Evolutionary conservation across 2,113 vertebrate genomes (phyloP), one percentile per base, ranked within the genome.

Genomic region (Anas platyrhynchos): DNA sequence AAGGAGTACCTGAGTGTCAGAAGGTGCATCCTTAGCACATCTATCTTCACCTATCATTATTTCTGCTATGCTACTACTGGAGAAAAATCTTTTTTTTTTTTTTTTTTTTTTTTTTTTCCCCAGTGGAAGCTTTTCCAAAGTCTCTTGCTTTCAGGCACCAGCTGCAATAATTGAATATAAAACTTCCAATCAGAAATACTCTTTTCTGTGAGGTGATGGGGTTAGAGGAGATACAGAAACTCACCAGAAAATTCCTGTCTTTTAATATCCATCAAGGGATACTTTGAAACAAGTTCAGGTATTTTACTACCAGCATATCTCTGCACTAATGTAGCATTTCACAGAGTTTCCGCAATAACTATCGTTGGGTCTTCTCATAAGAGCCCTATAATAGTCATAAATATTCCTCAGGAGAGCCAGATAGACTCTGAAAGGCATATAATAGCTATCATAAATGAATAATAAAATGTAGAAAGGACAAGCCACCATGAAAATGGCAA

Each of bases 381-480:
- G 98, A 98, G 98, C 97, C 92, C 95, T 98, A 88, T 98, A 98
- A 98, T 97, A 95, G 97, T 91, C 91, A 96, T 98, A 98, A 98
- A 98, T 98, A 98, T 98, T 97, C 93, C 98, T 98, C 98, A 95
- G 90, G 98, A 98, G 98, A 98, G 97, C 92, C 94, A 98, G 97
- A 98, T 95, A 98, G 97, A 96, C 95, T 98, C 96, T 97, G 97
- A 98, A 97, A 98, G 97, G 90, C 95, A 95, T 97, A 95, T 98
- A 98, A 98, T 98, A 97, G 97, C 98, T 97, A 97, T 97, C 97
- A 98, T 98, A 98, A 98, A 98, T 98, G 98, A 98, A 98, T 98
- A 98, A 98, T 98, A 98, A 98, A 98, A 98, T 95, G 96, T 94
- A 97, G 96, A 98, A 98, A 98, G 96, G 98, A 98, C 97, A 98